Base-by-base conservation (phyloP, 2,888 invertebrate genomes). In the Chymomyza caudatula region DNA sequence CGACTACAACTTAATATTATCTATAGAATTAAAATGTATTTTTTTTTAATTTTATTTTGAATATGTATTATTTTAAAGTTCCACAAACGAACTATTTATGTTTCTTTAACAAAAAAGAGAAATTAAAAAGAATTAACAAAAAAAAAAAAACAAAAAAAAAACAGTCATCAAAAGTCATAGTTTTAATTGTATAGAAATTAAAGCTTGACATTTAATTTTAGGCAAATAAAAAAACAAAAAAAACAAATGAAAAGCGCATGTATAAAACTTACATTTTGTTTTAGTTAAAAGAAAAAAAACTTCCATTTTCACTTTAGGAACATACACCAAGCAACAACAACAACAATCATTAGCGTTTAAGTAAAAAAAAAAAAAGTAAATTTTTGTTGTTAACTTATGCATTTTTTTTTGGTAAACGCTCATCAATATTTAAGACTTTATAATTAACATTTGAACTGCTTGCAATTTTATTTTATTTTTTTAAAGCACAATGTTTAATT, bases 271-370 rank as follows among this genome's bases (percentile, higher is more conserved):
- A 25, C 2, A 1, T 1, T 2, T 25, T 1, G 1, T 25, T 25
- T n/a, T n/a, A n/a, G n/a, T n/a, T n/a, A n/a, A n/a, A n/a, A n/a
- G 29, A 53, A 25, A 58, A 53, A 4, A 25, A 53, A 17, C 11
- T 61, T 25, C 20, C 8, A 29, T 15, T 11, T 17, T 13, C 15
- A n/a, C 53, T 22, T n/a, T 37, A 11, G 25, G 29, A 52, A 60
- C 15, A 19, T 22, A n/a, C 47, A 15, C 6, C 43, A 51, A 23
- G 61, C 58, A 56, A 56, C 29, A 60, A 58, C 54, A 60, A 60
- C 47, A 71, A 76, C 76, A 74, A 74, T 73, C 76, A 76, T 62
- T 76, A 74, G 69, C 73, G 60, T 68, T 68, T 74, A 74, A 75
- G 68, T 1, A 54, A 55, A 59, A 52, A 20, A n/a, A n/a, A 5